phyloP scores from a whole-genome alignment of 2,797 vertebrate genomes.

The Masticophis lateralis region DNA sequence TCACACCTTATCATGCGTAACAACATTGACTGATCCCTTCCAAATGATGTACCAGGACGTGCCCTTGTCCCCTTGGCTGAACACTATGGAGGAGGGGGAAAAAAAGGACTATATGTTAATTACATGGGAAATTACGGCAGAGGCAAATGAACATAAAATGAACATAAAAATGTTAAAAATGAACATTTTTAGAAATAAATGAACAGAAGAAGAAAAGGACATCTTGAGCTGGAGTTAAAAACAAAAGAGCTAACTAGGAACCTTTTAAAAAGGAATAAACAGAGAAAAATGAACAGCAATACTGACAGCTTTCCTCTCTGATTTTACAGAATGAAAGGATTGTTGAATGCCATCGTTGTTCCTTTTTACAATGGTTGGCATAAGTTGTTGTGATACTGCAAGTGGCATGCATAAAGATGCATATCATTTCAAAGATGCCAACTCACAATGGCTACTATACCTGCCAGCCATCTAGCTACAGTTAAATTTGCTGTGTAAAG shows the following conservation, averaged over 20 bases:
- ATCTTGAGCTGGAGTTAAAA: background rate
- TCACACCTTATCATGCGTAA: constrained; percentile 91
- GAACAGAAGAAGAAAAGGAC: background rate
- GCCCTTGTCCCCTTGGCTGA: constrained; percentile 96
- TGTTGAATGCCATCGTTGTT: background rate
- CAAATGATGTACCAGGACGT: constrained; percentile 98
- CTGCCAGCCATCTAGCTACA: background rate
- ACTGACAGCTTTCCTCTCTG: background rate
- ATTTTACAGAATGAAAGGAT: background rate
- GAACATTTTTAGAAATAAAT: background rate
- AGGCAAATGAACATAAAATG: background rate
- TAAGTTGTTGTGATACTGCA: background rate
- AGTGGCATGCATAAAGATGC: background rate
- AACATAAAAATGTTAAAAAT: no score
- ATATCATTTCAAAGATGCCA: no score
- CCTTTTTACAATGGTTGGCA: background rate
- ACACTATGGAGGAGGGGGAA: constrained; percentile 74
- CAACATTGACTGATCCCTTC: constrained; percentile 97
- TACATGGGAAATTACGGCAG: background rate
- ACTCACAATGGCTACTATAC: background rate
- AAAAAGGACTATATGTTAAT: background rate
- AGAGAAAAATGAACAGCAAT: background rate
- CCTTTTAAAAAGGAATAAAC: background rate
- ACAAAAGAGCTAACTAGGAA: background rate
- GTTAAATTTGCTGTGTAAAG: background rate